Evolutionary conservation across 2,888 invertebrate genomes (phyloP), one percentile per base, ranked within the genome.

Genomic region (Ormyrus pomaceus): DNA sequence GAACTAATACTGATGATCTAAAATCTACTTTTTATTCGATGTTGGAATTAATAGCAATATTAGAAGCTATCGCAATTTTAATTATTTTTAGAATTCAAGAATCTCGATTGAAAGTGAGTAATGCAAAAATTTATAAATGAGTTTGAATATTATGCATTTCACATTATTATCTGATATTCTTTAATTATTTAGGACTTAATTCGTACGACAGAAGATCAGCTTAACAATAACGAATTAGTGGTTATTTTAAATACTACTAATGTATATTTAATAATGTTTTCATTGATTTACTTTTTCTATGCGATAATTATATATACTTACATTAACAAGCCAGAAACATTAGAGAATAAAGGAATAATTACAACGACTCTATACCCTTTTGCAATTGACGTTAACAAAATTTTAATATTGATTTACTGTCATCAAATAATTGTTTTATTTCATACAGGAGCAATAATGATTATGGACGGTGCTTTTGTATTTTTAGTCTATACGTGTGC

Each of bases 11-110:
- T 45, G 51, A 59, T 4, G 46, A 70, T 46, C 8, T 70, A n/a
- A 59, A 45, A 1, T 56, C 51, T 56, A 59, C 59, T 2, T 70
- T 64, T 4, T 70, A 74, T 7, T 58, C 74, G 0, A 74, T 48
- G 64, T 48, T 79, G 2, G 79, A 79, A 48, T 58, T 79, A n/a
- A 74, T 74, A 0, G 62, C 13, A 4, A 58, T 69, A 13, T 9
- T 64, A 6, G 79, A 79, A 13, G 45, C 19, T 46, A 58, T 59
- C 0, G 45, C 51, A 13, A 58, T 79, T 7, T 65, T 79, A n/a
- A 58, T 79, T 13, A 69, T 51, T n/a, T 74, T 74, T 5, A 74
- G 53, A 61, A 10, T 64, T 48, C 70, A 79, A 59, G 65, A 53
- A 13, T 7, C n/a, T 58, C 70, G 74, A 6, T 59, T 79, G 6